Base-by-base conservation (phyloP, 2,113 vertebrate genomes). In the Solea solea region DNA sequence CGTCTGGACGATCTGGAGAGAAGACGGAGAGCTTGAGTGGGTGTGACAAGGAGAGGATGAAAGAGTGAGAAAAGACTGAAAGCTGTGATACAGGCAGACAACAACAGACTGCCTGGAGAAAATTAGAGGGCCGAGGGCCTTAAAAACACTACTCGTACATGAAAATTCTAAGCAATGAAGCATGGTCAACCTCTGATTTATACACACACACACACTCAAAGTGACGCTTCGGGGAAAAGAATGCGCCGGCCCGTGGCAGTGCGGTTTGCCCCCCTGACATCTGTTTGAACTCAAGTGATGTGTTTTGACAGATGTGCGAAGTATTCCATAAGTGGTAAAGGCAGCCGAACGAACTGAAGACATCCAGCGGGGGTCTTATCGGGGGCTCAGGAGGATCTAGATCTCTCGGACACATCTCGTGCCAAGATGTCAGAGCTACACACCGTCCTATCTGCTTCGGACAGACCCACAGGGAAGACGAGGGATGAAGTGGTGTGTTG, bases 221-320 rank as follows among this genome's bases (percentile, higher is more conserved):
- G 53, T 76, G 70, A 84, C 11, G 53, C 48, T 58, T 74, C 49
- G 5, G 73, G 74, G 57, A 50, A 71, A 87, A 83, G 82, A 90
- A 92, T 90, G 75, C 59, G n/a, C 71, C 81, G 83, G 87, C 84
- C 83, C 42, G 9, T 85, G 78, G 78, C 76, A 57, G 21, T 74
- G 67, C 53, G 27, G 77, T 76, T 84, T 85, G 81, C 75, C 85
- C 84, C 63, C 67, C 64, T 89, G 82, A 81, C 80, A 86, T 85
- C 76, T 71, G 75, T 88, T 91, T 92, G 92, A 93, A 88, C 89
- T 88, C 74, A 64, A 69, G 58, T 68, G 76, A 87, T 91, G 78
- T 94, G 89, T 94, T 94, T 92, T 87, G 86, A 92, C 92, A 93
- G 91, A 93, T 93, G 91, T 92, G 86, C 81, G 70, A 90, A 88